Evolutionary conservation across 2,113 vertebrate genomes (phyloP), one percentile per base, ranked within the genome.

Genomic region (Danionella cerebrum): DNA sequence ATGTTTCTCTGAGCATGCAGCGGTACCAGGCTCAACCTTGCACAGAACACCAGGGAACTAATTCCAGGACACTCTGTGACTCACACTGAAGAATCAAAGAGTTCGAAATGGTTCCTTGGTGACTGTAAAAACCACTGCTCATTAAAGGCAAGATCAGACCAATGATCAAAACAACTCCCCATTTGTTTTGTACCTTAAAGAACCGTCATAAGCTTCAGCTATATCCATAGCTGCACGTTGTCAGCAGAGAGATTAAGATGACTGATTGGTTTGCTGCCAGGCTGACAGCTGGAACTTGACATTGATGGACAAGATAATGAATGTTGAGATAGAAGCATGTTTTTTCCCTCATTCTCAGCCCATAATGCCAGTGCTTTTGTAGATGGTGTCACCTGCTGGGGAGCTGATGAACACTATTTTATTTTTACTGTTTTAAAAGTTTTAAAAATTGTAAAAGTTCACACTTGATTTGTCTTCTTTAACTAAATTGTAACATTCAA

Each of bases 81-180:
- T 57, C 18, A 54, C 14, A 19, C 29, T 50, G 33, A 18, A 54
- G 10, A 70, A 54, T 47, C 18, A 33, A 64, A 44, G 13, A 54
- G 52, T 54, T 38, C 38, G 16, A 48, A 64, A 21, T 11, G 1
- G 68, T 70, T 69, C 79, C 79, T 78, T 81, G 80, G 82, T 76
- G 79, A 83, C 73, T 22, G 36, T 75, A 55, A 51, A 29, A 31
- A 35, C 41, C 45, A 2, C 13, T 60, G 35, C 14, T 51, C 12
- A 6, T 70, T 62, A 44, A 52, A n/a, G n/a, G n/a, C n/a, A n/a
- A n/a, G n/a, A n/a, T n/a, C n/a, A n/a, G n/a, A n/a, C n/a, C n/a
- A n/a, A n/a, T n/a, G n/a, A n/a, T n/a, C n/a, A n/a, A n/a, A n/a
- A n/a, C n/a, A n/a, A n/a, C n/a, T n/a, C n/a, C n/a, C n/a, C n/a